Evolutionary conservation across 2,888 invertebrate species (phyloP).

Genomic region (Hypolimnas misippus): DNA sequence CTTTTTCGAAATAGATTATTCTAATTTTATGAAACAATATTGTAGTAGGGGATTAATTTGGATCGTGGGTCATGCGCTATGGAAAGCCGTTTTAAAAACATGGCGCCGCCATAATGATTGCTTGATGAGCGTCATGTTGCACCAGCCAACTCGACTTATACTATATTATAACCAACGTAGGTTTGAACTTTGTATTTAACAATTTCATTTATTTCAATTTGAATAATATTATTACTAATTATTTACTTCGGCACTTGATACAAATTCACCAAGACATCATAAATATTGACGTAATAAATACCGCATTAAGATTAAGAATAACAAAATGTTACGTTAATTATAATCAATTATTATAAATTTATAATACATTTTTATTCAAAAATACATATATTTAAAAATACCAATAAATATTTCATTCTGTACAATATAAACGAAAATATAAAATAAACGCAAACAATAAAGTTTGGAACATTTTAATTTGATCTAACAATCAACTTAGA

Average conservation of each 20-base stretch:
- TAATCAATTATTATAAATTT: too few species aligned
- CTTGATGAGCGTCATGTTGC: conserved; percentile 73
- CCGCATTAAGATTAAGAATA: too few species aligned
- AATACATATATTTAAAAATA: neutral
- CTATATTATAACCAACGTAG: conserved; percentile 36
- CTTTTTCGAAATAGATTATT: conserved; percentile 63
- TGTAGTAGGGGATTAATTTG: conserved; percentile 76
- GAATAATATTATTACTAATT: too few species aligned
- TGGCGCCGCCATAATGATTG: conserved; percentile 79
- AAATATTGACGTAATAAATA: too few species aligned
- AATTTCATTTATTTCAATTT: conserved; percentile 15
- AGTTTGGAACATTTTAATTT: neutral
- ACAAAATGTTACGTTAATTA: too few species aligned
- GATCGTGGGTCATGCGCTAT: conserved; percentile 68
- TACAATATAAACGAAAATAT: neutral
- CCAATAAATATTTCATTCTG: neutral
- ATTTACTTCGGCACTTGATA: too few species aligned
- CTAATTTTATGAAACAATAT: conserved; percentile 67
- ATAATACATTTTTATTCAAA: neutral
- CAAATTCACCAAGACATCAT: too few species aligned
- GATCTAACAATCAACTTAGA: conserved; percentile 16
- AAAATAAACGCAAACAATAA: neutral
- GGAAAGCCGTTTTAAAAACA: conserved; percentile 80
- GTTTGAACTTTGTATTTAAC: conserved; percentile 7
- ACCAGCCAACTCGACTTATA: conserved; percentile 52